These are phyloP conservation scores for Saccostrea cuccullata DNA, from an alignment of 1,140 invertebrate genomes.

Conservation along the genomic window DNA sequence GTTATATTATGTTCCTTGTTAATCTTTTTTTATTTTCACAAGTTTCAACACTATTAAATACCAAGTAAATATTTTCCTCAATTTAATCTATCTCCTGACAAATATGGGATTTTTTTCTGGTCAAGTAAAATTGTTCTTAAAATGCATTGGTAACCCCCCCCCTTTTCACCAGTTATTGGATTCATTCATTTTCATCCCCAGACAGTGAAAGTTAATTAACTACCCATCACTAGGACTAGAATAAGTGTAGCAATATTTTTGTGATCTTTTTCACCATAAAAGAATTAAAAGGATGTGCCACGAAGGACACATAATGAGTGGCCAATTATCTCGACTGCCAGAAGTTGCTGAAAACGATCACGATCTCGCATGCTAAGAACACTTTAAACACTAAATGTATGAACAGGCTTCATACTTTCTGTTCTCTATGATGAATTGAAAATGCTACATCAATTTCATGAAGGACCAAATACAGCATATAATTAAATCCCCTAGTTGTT, in stretches of 20 bases:
- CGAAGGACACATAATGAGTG: background rate
- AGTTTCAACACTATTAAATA: background rate
- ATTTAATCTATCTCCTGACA: no score
- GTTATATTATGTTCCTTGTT: background rate
- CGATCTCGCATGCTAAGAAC: conserved; percentile 20
- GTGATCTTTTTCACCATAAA: background rate
- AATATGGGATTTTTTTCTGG: no score
- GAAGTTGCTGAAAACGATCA: conserved; percentile 30
- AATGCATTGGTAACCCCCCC: no score
- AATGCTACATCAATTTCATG: conserved; percentile 22
- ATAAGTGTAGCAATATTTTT: conserved; percentile 8
- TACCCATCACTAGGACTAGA: background rate
- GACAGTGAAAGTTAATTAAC: background rate
- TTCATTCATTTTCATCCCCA: background rate
- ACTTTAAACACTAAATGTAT: background rate
- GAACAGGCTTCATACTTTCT: background rate
- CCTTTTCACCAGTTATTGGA: no score
- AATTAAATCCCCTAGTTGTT: background rate
- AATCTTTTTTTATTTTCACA: background rate
- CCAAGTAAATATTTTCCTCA: background rate
- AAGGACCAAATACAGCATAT: conserved; percentile 17
- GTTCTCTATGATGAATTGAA: conserved; percentile 12
- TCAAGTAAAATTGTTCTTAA: no score
- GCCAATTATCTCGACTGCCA: conserved; percentile 8
- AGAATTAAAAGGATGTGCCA: background rate